Conservation (phyloP, 2,797 vertebrate genomes). For the Gallirallus australis region DNA sequence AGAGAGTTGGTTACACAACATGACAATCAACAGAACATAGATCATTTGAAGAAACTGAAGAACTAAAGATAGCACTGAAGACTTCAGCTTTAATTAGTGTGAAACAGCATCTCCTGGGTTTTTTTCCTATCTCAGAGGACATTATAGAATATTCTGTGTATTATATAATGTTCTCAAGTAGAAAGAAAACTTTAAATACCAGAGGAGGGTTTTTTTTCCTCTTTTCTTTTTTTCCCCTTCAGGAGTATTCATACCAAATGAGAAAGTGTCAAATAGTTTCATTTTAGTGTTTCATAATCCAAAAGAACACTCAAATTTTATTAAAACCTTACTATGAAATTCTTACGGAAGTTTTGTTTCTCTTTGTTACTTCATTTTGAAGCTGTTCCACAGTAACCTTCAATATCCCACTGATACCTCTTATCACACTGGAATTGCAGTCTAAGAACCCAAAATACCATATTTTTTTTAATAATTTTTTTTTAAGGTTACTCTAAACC, state of each 20-base stretch:
- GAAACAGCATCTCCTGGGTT: background rate
- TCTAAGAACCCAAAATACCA: background rate
- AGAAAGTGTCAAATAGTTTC: background rate
- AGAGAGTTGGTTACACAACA: slow-evolving; percentile 17
- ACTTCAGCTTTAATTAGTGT: slow-evolving; percentile 13
- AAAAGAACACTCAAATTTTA: background rate
- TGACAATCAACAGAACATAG: background rate
- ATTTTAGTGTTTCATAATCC: background rate
- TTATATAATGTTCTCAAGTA: background rate
- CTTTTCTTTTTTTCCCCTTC: background rate
- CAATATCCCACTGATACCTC: background rate
- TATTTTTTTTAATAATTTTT: background rate
- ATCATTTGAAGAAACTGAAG: background rate
- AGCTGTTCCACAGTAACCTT: background rate
- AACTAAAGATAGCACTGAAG: slow-evolving; percentile 16
- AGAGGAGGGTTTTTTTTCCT: background rate
- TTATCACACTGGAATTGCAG: background rate
- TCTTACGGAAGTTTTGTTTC: background rate
- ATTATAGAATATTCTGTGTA: background rate
- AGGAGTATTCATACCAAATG: background rate
- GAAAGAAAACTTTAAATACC: background rate
- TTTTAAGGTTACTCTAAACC: background rate
- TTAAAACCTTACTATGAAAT: background rate
- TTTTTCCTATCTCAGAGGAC: slow-evolving; percentile 1
- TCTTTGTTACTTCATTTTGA: background rate